Evolutionary conservation across 2,797 vertebrate species (phyloP).

Genomic region (Dallia pectoralis): DNA sequence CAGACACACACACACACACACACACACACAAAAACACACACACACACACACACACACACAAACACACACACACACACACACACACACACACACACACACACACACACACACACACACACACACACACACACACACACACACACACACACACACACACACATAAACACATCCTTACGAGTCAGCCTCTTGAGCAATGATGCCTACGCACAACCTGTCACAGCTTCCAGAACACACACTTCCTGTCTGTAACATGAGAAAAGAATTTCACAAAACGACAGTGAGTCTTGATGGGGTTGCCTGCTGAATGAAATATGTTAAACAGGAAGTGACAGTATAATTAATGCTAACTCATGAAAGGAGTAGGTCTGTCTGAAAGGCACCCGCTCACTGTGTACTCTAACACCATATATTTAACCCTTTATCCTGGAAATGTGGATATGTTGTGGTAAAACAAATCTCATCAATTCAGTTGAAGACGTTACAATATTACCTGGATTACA

Average conservation of each 20-base stretch:
- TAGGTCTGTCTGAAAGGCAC: neutral
- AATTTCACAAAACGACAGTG: neutral
- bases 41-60: neutral
- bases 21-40: neutral
- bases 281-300: neutral
- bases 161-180: neutral
- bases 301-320: slow-evolving; percentile 1
- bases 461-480: neutral
- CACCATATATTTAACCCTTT: neutral
- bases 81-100: no score
- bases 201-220: neutral
- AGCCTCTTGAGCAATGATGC: neutral
- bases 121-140: neutral
- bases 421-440: neutral
- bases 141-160: neutral
- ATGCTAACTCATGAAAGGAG: neutral
- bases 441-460: neutral
- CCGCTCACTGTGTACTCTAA: neutral
- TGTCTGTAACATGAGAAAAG: slow-evolving; percentile 6
- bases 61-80: no score
- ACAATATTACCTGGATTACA: neutral
- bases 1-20: neutral
- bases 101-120: no score
- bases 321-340: slow-evolving; percentile 1
- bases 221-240: neutral